Evolutionary conservation across 2,888 invertebrate species (phyloP), one percentile per base, ranked within the genome.

Genomic region (Mycalesis mineus): DNA sequence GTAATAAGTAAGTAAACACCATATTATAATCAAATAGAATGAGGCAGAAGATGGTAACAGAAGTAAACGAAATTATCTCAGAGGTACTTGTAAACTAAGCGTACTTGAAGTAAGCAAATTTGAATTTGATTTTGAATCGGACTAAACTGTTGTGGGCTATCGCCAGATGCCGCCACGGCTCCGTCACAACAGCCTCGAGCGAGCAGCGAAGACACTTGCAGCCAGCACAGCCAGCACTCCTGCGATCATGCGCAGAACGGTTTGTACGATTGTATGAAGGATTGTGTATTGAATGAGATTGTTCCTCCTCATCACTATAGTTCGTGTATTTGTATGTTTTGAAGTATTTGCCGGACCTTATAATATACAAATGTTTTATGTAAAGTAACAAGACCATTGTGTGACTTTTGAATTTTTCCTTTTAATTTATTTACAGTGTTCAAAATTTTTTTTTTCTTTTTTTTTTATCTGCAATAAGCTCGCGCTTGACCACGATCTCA

Each of bases 201-300:
- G 0, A 79, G 83, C 75, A 77, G 72, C 62, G 88, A 86, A 50
- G 88, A 85, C 37, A 58, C 82, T 0, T 82, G 85, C 81, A 82
- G 82, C 57, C 85, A 85, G 36, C 81, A 80, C 58, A 79, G 77
- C 55, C 83, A 84, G 59, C 82, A 82, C 52, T 78, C 84, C 5
- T 82, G 82, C 67, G 86, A 87, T 8, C 52, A 42, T 9, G 58
- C 75, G 41, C 82, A 80, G 62, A 88, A 82, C 67, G 88, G 88
- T 88, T 73, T 78, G 87, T 84, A 85, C 71, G 29, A 52, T 49
- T 39, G 29, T 40, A 45, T 49, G 40, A 37, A 55, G 31, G 31
- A 1, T 31, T 47, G 47, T 45, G 45, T 15, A 45, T 11, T 56
- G 52, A 58, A 48, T 57, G 55, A n/a, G 39, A 40, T 28, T 45